Conservation (phyloP, 2,797 vertebrate genomes). For the Acanthiza pusilla region DNA sequence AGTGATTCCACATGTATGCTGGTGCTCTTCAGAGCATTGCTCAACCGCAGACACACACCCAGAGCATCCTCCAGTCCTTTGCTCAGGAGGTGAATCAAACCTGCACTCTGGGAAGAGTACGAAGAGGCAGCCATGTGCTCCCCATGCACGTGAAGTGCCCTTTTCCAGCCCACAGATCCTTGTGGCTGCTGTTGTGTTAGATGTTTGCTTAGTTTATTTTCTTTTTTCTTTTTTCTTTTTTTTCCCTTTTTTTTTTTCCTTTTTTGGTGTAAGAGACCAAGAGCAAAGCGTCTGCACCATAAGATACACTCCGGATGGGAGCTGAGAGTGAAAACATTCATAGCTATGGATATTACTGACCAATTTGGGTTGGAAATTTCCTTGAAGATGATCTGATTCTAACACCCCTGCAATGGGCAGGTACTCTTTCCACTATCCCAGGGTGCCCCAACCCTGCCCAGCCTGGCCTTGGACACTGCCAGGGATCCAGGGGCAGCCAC, state of each 20-base stretch:
- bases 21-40: neutral
- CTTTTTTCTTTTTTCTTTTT: neutral
- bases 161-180: neutral
- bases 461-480: accelerated
- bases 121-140: neutral
- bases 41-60: neutral
- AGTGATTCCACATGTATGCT: neutral
- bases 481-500: neutral
- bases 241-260: no score
- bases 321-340: neutral
- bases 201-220: neutral
- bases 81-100: neutral
- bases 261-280: neutral
- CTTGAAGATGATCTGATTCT: neutral
- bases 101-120: neutral
- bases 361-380: neutral
- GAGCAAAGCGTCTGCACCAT: neutral
- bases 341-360: neutral
- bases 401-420: accelerated
- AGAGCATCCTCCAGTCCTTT: neutral
- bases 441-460: accelerated
- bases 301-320: neutral
- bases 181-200: neutral
- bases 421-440: accelerated
- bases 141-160: accelerated